A percentile compares a stretch with the other conserved stretches of the same genome.
Conservation (phyloP, 2,113 vertebrate genomes). For the Ellobius talpinus region DNA sequence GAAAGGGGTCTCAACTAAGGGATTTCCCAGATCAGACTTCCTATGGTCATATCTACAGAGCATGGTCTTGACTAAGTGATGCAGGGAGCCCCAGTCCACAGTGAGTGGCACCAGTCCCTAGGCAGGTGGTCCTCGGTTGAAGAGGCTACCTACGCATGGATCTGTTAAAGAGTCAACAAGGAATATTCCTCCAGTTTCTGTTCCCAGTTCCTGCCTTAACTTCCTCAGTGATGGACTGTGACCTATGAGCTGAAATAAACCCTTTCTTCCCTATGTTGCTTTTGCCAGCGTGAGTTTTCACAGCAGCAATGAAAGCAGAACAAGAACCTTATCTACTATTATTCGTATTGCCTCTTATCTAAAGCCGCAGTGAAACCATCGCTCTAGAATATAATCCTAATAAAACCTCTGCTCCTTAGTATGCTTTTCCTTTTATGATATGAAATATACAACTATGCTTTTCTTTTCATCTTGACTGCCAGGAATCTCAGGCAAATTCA, state of each 20-base stretch:
- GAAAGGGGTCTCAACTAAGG: not conserved
- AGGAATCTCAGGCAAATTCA: slow-evolving; percentile 66
- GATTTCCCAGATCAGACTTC: not conserved
- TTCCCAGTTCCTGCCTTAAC: not conserved
- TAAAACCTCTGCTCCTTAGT: slow-evolving; percentile 54
- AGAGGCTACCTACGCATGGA: not conserved
- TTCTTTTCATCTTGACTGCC: slow-evolving; percentile 60
- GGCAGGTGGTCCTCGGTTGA: not conserved
- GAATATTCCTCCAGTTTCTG: not conserved
- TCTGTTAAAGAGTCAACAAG: not conserved
- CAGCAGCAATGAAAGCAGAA: not conserved
- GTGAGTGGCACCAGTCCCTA: not conserved
- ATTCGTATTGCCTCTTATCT: slow-evolving; percentile 55
- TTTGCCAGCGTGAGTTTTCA: not conserved
- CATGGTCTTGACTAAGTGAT: not conserved
- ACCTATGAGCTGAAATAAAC: not conserved
- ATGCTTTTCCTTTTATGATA: slow-evolving; percentile 57
- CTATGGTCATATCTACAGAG: not conserved
- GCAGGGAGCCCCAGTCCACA: not conserved
- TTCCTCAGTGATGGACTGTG: not conserved
- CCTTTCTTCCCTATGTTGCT: not conserved
- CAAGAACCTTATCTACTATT: not conserved
- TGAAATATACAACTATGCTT: slow-evolving; percentile 27
- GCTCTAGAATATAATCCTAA: slow-evolving; percentile 7
- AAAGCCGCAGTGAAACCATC: slow-evolving; percentile 21